Base-by-base conservation (phyloP, 2,888 invertebrate species). In the Acrocera orbiculus region DNA sequence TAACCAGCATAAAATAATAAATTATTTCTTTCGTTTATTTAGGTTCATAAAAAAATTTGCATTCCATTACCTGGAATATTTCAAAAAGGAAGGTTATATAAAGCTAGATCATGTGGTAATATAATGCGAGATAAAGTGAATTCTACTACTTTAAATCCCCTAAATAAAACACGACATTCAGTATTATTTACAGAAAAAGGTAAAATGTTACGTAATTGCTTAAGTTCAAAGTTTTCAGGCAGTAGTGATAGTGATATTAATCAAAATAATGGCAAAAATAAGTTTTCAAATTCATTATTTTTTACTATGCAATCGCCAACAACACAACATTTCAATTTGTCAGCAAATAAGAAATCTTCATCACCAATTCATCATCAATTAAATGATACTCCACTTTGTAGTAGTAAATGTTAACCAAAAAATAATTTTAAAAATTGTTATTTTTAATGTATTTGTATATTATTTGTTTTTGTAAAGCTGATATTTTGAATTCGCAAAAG, bases 11-110 rank as follows among this genome's bases (percentile, higher is more conserved):
- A n/a, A n/a, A n/a, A n/a, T n/a, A n/a, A n/a, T n/a, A n/a, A n/a
- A n/a, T n/a, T n/a, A n/a, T n/a, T n/a, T 33, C 34, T 27, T 19
- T 25, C 24, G 14, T 16, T 20, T 19, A 67, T 70, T 41, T 68
- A 70, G 39, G 66, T 73, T 34, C 71, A 72, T 47, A 69, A 68
- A 48, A 70, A 70, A 52, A 52, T 73, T n/a, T 72, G 69, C 50
- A 63, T 70, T 38, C 72, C 72, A 3, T 45, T 72, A 37, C 67
- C 71, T 2, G 66, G 66, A 13, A 49, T 69, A 25, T 65, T 70
- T 43, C 62, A 62, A 27, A 62, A 24, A 31, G 66, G 66, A 27
- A 61, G 69, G 4, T 51, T 72, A 25, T 70, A 72, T 48, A 71
- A 72, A 46, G 68, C 72, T 10, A 65, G 70, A 46, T 69, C 69